Evolutionary conservation across 2,113 vertebrate species (phyloP), one percentile per base, ranked within the genome.

Genomic region (Pelecanus crispus): DNA sequence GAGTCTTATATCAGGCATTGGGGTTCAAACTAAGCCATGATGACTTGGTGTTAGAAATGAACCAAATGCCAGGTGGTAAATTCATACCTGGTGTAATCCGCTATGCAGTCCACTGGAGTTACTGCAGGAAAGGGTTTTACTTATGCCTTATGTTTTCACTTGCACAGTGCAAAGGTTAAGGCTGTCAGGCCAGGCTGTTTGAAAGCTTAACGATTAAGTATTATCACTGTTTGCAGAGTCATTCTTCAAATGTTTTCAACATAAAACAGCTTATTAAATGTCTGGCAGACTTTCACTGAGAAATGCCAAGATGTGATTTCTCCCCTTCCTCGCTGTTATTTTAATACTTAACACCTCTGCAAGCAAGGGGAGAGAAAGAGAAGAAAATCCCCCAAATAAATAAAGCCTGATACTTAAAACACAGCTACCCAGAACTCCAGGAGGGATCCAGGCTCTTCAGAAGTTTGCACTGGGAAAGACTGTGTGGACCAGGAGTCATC

Each of bases 171-270:
- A 96, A 96, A 97, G 96, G 96, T 96, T 94, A 97, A 94, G 62
- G 73, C 84, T 87, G 91, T 88, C 95, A 95, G 92, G 84, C 70
- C 91, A 86, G 86, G 49, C 89, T 95, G 81, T 88, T 94, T 92
- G 96, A 95, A 96, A 95, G 81, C 61, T 96, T 97, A 95, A 97
- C 8, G 53, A 92, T 82, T 90, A 81, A 90, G 84, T 80, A 91
- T 95, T 97, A 96, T 95, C 96, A 95, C 81, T 96, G 94, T 95
- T 96, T 94, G 86, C 62, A 92, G 94, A 94, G 86, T 82, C 96
- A 92, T 95, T 96, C 89, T 92, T 97, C 92, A 97, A 87, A 95
- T 77, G 84, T 95, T 96, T 96, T 92, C 79, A 83, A 9, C 81
- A 53, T 90, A 88, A 94, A 95, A 49, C 81, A 94, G 62, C 92